Evolutionary conservation across 1,140 invertebrate genomes (phyloP).

Genomic region (Mesaphorura yosii): DNA sequence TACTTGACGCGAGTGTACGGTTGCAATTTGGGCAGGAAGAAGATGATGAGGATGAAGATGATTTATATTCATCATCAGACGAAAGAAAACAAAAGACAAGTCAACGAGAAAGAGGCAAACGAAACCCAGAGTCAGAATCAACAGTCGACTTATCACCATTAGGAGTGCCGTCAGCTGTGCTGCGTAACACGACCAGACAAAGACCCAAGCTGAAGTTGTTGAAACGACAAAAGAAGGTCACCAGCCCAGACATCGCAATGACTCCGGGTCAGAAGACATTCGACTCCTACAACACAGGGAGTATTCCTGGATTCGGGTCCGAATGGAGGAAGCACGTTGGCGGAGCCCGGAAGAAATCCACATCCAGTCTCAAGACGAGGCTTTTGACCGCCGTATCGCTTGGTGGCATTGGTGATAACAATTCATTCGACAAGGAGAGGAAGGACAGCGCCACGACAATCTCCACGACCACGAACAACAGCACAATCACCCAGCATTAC

Average conservation of each 20-base stretch:
- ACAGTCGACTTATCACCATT: too few relatives aligned
- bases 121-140: too few relatives aligned
- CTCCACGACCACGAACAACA: too few relatives aligned
- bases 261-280: too few relatives aligned
- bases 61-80: neutral
- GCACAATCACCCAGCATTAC: conserved; percentile 23
- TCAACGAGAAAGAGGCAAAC: neutral
- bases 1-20: neutral
- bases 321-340: too few relatives aligned
- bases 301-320: neutral
- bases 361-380: neutral
- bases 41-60: conserved; percentile 6
- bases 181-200: too few relatives aligned
- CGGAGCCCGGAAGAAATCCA: too few relatives aligned
- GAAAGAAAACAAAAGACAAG: neutral
- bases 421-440: neutral
- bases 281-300: neutral
- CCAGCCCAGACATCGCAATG: too few relatives aligned
- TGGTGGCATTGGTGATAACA: neutral
- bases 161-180: too few relatives aligned
- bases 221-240: too few relatives aligned
- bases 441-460: neutral
- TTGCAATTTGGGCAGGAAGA: conserved; percentile 10
- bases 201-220: too few relatives aligned
- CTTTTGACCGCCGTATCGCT: neutral